Conservation (phyloP, 2,113 vertebrate genomes). For the Albula goreensis region DNA sequence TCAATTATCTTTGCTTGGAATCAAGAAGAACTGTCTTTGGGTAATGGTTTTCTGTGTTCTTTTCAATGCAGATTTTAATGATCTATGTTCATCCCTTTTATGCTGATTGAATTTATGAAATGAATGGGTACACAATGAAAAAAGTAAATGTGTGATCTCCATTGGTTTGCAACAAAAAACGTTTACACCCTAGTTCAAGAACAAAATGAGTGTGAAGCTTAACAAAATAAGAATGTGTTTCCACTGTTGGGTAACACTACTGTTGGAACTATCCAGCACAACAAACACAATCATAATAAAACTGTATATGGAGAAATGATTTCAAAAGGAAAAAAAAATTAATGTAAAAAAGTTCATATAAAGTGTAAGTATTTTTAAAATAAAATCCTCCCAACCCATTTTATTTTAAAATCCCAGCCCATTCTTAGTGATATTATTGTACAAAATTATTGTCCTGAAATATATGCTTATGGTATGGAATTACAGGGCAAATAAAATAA, state of each 20-base stretch:
- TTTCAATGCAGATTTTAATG: slow-evolving; percentile 36
- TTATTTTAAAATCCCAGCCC: not conserved
- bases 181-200: not conserved
- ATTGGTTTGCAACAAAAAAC: not conserved
- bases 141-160: not conserved
- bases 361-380: not conserved
- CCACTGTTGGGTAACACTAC: not conserved
- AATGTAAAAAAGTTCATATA: not conserved
- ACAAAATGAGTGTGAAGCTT: no score
- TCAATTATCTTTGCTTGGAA: slow-evolving; percentile 50
- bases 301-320: not conserved
- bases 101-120: not conserved
- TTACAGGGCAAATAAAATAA: not conserved
- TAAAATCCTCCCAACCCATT: not conserved
- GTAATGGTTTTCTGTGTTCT: slow-evolving; percentile 20
- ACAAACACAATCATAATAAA: not conserved
- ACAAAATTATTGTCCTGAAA: not conserved
- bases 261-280: not conserved
- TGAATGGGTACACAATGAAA: not conserved
- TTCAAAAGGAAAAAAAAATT: not conserved
- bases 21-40: slow-evolving; percentile 60
- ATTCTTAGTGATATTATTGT: not conserved
- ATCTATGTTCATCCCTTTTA: not conserved
- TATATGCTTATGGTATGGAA: not conserved
- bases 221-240: not conserved